Evolutionary conservation across 2,888 invertebrate species (phyloP).

Genomic region (Caradrina clavipalpis): DNA sequence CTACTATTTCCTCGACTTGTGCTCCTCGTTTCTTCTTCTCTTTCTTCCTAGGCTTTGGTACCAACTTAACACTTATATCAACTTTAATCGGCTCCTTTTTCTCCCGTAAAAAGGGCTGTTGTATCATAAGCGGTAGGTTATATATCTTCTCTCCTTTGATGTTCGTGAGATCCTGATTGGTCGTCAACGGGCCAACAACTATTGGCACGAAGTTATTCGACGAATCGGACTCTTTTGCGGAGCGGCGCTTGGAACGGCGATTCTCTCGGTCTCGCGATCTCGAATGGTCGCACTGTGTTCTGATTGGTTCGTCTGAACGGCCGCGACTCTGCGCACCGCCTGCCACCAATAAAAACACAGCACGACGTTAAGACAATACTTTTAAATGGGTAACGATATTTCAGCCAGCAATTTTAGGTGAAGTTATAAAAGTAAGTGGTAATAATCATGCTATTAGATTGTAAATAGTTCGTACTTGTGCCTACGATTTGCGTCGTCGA

Average conservation of each 20-base stretch:
- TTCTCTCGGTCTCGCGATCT: constrained; percentile 83
- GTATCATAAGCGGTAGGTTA: constrained; percentile 89
- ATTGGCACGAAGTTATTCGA: constrained; percentile 89
- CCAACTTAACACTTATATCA: constrained; percentile 94
- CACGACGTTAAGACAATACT: constrained; percentile 87
- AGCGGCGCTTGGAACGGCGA: constrained; percentile 86
- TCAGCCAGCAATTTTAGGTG: constrained; percentile 67
- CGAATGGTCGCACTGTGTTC: constrained; percentile 90
- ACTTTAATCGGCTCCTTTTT: constrained; percentile 94
- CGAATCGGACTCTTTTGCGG: constrained; percentile 91
- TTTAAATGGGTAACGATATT: constrained; percentile 86
- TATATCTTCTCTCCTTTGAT: constrained; percentile 85
- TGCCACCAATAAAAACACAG: constrained; percentile 91
- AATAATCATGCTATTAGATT: constrained; percentile 81
- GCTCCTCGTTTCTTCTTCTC: constrained; percentile 82
- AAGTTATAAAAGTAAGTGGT: constrained; percentile 59
- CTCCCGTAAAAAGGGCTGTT: constrained; percentile 91
- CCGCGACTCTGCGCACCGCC: constrained; percentile 90
- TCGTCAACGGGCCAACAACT: constrained; percentile 87
- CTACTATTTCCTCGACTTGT: constrained; percentile 77
- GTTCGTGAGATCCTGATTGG: constrained; percentile 88
- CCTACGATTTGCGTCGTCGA: constrained; percentile 96
- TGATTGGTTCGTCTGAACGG: constrained; percentile 90
- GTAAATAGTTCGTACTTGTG: constrained; percentile 94
- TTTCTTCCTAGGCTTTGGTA: constrained; percentile 91